Base-by-base conservation (phyloP, 2,888 invertebrate species). In the Drosophila diplacantha region DNA sequence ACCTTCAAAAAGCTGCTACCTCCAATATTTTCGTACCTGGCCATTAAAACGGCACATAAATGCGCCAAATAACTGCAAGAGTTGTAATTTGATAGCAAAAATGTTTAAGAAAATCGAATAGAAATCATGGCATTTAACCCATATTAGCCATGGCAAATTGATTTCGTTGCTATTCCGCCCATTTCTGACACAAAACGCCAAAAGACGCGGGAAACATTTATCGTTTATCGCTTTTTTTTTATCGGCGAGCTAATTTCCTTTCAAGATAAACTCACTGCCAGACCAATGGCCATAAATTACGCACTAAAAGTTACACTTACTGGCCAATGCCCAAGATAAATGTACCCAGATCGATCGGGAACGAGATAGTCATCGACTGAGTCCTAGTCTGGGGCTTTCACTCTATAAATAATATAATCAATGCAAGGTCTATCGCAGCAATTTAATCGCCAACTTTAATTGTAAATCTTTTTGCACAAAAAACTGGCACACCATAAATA, bases 381-480 rank as follows among this genome's bases (percentile, higher is more conserved):
- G 31, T 20, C 49, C 26, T 12, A 29, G 46, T 38, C 38, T 14
- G 18, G n/a, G 50, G 71, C 83, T 84, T 82, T 84, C 80, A 82
- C 83, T 80, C 77, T 62, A 75, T 79, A 81, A 78, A 83, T 83
- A 76, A 83, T 67, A 67, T 75, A 83, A 81, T 83, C 78, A 66
- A 54, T 34, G 66, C 76, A 60, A 56, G 49, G 73, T 69, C 69
- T 74, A 77, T 81, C 84, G 60, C 56, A 55, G 59, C 82, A 68
- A 72, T 81, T 81, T 68, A 71, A 77, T 81, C 80, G 74, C 78
- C 74, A 71, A 80, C 81, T 76, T 82, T 84, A 82, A 78, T 77
- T 77, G 84, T 82, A 79, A 73, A 84, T 82, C 73, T 80, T 62
- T 73, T 60, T 41, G 58, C 57, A 29, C 51, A 49, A 75, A 75